These are phyloP conservation scores for Rhynchomys soricoides DNA, from an alignment of 2,113 vertebrate genomes.

Conservation along the genomic window DNA sequence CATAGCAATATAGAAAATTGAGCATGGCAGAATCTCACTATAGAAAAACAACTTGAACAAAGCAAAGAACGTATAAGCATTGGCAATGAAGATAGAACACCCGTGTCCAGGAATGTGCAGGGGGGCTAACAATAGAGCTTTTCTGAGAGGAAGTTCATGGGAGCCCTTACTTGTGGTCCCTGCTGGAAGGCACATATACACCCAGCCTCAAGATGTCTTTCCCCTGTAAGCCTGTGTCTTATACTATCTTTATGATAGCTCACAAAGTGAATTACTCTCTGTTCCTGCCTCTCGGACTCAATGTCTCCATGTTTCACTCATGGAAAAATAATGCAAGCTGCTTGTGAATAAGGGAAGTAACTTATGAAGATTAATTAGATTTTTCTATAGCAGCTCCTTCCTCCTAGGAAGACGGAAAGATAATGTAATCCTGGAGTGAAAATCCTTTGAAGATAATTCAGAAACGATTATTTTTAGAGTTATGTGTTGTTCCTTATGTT, in stretches of 20 bases:
- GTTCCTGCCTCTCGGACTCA: background rate
- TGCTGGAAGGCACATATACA: background rate
- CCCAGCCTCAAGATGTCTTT: background rate
- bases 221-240: background rate
- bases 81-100: background rate
- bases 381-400: constrained; percentile 49
- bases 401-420: constrained; percentile 25
- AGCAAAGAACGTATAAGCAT: background rate
- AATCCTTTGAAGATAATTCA: constrained; percentile 42
- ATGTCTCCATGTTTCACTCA: background rate
- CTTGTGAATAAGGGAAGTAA: background rate
- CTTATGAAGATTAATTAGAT: constrained; percentile 26
- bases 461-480: background rate
- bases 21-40: background rate
- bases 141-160: background rate
- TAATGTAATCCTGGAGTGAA: background rate
- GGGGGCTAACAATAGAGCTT: background rate
- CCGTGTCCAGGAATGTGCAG: background rate
- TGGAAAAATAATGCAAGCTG: constrained; percentile 10
- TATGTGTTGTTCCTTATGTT: background rate
- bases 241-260: background rate
- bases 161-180: background rate
- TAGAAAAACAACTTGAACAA: constrained; percentile 8
- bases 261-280: background rate
- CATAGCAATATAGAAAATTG: background rate